Conservation (phyloP, 2,113 vertebrate genomes). For the Acrocephalus kingi region DNA sequence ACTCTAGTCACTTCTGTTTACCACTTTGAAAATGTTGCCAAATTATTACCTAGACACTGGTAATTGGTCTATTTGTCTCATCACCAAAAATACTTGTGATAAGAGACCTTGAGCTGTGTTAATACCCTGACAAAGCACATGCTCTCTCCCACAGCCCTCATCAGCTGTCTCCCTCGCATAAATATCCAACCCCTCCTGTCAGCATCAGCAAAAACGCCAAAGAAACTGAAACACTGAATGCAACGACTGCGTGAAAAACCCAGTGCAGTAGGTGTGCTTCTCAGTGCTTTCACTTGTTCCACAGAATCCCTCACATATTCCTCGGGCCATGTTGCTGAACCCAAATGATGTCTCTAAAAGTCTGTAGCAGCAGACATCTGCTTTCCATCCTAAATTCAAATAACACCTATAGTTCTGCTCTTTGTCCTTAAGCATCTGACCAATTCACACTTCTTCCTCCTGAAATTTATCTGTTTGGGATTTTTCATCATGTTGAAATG, state of each 20-base stretch:
- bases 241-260: background rate
- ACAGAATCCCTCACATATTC: background rate
- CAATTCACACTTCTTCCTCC: background rate
- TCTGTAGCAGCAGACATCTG: background rate
- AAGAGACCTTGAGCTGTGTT: background rate
- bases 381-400: background rate
- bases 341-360: background rate
- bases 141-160: background rate
- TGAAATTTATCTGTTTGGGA: background rate
- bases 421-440: background rate
- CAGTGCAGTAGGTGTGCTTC: background rate
- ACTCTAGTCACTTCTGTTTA: constrained; percentile 31
- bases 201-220: constrained; percentile 6
- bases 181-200: background rate
- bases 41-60: constrained; percentile 4
- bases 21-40: background rate
- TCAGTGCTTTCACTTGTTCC: background rate
- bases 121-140: background rate
- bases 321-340: background rate
- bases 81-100: constrained; percentile 40
- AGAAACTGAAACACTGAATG: background rate
- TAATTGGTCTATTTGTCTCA: constrained; percentile 37
- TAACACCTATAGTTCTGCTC: background rate
- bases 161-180: background rate
- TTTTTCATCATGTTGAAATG: background rate